Base-by-base conservation (phyloP, 1,140 invertebrate species). In the Bradysia coprophila region DNA sequence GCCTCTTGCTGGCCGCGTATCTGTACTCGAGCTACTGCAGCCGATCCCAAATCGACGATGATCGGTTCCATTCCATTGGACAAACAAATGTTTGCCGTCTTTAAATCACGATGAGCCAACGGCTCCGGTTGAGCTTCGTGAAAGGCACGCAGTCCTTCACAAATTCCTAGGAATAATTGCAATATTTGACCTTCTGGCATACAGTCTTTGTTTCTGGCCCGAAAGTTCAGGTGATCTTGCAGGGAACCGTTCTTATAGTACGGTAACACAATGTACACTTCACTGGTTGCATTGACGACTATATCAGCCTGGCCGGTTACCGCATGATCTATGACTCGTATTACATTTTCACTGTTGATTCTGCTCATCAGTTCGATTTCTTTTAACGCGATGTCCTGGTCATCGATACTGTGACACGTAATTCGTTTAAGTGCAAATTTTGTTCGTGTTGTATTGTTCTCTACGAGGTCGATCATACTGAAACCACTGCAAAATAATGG, bases 21-120 rank as follows among this genome's bases (percentile, higher is more conserved):
- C 56, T 82, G 76, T 8, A 85, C 65, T 51, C 78, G 67, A 0
- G 83, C 83, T 46, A 70, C 70, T 19, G 79, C 72, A 50, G 81
- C 75, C 19, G 86, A 90, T 18, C 86, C 79, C 48, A 91, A 68
- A 63, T 91, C 86, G 73, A 90, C 88, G 43, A 90, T 70, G 36
- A 89, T 63, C 2, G 84, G 79, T 41, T 65, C 72, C 48, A 75
- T 71, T 45, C 76, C 72, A 51, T 84, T 72, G 20, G 71, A 72
- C 19, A 90, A 59, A 49, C 87, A 69, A 49, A 90, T 72, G 65
- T 90, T 90, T 21, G 75, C 78, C 42, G 84, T 83, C 62, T 91
- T 90, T 28, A 90, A 56, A 65, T 91, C 85, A 54, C 85, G 68
- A 54, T 89, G 84, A 41, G 83, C 81, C 48, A 85, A 66, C 19